Conservation (phyloP, 2,797 vertebrate species). For the Enteromius thamalakanensis region DNA sequence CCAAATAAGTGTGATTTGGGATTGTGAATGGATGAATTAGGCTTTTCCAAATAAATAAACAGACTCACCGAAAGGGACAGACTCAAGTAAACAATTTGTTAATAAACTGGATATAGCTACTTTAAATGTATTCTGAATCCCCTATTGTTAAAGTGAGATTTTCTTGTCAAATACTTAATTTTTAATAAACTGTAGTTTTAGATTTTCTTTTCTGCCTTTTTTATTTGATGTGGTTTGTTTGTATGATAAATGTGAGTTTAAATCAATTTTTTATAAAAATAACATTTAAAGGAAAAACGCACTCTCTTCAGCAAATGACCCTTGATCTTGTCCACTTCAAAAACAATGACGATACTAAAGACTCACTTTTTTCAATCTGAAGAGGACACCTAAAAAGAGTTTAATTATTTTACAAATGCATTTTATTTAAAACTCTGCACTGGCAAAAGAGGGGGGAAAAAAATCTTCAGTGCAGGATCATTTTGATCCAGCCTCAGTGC, state of each 20-base stretch:
- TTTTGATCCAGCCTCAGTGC: constrained; percentile 7
- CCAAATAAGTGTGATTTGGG: neutral
- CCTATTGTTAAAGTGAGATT: neutral
- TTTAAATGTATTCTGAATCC: neutral
- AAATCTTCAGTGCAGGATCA: no score
- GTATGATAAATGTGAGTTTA: neutral
- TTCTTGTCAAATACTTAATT: no score
- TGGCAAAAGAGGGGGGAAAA: no score
- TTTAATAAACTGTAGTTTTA: no score
- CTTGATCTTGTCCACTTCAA: neutral
- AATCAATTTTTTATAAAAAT: neutral
- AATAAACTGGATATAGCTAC: neutral
- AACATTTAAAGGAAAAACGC: neutral
- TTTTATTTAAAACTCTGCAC: constrained; percentile 44
- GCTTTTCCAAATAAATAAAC: neutral
- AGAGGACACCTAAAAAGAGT: constrained; percentile 21
- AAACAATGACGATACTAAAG: neutral
- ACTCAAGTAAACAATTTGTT: neutral
- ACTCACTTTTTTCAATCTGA: neutral
- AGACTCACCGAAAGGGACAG: neutral
- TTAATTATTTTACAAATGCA: constrained; percentile 47
- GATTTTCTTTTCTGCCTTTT: no score
- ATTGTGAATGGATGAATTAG: neutral
- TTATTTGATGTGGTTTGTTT: neutral
- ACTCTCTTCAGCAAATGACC: neutral